Base-by-base conservation (phyloP, 53 echinoderm and acorn worm species). In the Astropecten irregularis region DNA sequence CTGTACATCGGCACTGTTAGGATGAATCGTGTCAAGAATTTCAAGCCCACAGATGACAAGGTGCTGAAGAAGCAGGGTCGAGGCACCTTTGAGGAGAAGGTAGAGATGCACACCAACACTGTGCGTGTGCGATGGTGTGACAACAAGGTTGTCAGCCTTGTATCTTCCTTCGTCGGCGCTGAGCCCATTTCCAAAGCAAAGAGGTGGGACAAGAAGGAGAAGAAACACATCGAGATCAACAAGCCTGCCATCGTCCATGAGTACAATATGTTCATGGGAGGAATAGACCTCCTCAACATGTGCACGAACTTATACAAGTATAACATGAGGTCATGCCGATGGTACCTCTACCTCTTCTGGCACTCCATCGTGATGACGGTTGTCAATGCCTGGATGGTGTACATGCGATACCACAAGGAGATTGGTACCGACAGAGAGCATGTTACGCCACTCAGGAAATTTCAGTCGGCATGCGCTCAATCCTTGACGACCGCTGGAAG, bases 351-450 rank as follows among this genome's bases (percentile, higher is more conserved):
- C 49, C 49, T 87, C 21, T 87, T 52, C 40, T 77, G 29, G 28
- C 59, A 88, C 61, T n/a, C n/a, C n/a, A n/a, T n/a, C n/a, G n/a
- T n/a, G n/a, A n/a, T 51, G 23, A 44, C 88, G 20, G 28, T 88
- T 46, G 82, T 70, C n/a, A 88, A 88, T 71, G 88, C 82, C 70
- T 88, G 88, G 88, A 38, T 82, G 30, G 13, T 82, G 14, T 88
- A 60, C 61, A 5, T 70, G 31, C 58, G 88, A 4, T 30, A 88
- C 57, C 68, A 60, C 31, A 60, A 60, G 18, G 53, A 82, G 39
- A 38, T 70, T n/a, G 71, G 59, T 9, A 46, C 42, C 26, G 33
- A 42, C 28, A 58, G 34, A 4, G 20, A 60, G 13, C 31, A 74
- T 5, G 20, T 47, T 5, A 2, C 63, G 35, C 64, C 49, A 16